Evolutionary conservation across 1,140 invertebrate species (phyloP).

Genomic region (Condylostylus longicornis): DNA sequence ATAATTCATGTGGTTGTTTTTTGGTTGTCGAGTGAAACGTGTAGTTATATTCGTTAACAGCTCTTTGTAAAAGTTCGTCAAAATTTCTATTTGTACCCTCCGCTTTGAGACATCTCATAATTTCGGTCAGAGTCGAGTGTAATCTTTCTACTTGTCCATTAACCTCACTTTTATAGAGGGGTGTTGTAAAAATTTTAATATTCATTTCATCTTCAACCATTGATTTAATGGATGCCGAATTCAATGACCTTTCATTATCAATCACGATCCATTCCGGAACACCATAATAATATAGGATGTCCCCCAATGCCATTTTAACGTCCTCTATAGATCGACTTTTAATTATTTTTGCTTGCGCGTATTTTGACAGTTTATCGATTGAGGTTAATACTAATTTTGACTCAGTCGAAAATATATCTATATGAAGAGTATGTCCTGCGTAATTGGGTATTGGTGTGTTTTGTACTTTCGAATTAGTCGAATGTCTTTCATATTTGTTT

Average conservation of each 20-base stretch:
- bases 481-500: too few species aligned
- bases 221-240: not conserved
- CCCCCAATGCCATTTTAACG: not conserved
- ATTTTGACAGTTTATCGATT: not conserved
- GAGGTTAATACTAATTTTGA: not conserved
- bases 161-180: not conserved
- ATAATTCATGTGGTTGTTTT: not conserved
- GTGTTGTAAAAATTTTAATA: not conserved
- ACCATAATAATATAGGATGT: not conserved
- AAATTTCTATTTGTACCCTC: not conserved
- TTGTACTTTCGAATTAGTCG: conserved; percentile 1
- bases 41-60: not conserved
- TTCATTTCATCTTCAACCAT: not conserved
- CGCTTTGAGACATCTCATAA: not conserved
- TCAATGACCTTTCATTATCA: not conserved
- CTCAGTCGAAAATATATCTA: not conserved
- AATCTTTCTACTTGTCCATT: not conserved
- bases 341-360: not conserved
- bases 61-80: not conserved
- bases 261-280: not conserved
- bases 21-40: not conserved
- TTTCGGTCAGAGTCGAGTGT: not conserved
- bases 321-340: not conserved
- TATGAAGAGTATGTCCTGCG: not conserved
- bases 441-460: conserved; percentile 7